Percentiles rank a stretch among this genome's conserved stretches.
Conservation (phyloP, 2,113 vertebrate species). For the Tautogolabrus adspersus region DNA sequence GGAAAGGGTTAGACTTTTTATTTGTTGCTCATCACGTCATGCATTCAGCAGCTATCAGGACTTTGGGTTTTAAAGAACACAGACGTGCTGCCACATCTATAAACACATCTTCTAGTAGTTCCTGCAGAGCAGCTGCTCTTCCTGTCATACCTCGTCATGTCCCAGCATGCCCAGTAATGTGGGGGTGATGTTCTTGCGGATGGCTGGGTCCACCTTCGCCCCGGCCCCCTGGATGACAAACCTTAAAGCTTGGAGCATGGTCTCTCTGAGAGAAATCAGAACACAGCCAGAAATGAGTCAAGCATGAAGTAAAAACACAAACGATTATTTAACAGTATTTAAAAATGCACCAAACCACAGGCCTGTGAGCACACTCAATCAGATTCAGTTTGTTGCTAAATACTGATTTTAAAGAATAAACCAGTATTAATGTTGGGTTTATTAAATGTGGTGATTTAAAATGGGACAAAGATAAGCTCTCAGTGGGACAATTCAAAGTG, state of each 20-base stretch:
- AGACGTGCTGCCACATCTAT: slow-evolving; percentile 1
- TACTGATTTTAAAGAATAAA: too few species aligned
- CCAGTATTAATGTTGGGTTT: too few species aligned
- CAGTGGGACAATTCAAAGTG: too few species aligned
- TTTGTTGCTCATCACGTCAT: neutral
- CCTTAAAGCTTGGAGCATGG: slow-evolving; percentile 95
- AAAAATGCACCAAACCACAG: too few species aligned
- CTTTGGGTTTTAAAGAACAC: neutral
- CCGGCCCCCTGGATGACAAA: slow-evolving; percentile 97
- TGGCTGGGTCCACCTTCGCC: slow-evolving; percentile 91
- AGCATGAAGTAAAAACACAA: neutral
- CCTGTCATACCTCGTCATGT: slow-evolving; percentile 92
- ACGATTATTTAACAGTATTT: too few species aligned
- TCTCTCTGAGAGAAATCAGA: slow-evolving; percentile 85
- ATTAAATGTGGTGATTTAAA: too few species aligned
- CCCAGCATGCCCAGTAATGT: slow-evolving; percentile 95
- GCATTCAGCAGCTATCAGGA: neutral
- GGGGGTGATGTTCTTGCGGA: slow-evolving; percentile 91
- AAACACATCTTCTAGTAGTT: neutral
- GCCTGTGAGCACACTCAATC: too few species aligned
- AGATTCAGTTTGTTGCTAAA: too few species aligned
- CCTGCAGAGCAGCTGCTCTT: slow-evolving; percentile 6
- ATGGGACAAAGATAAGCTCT: too few species aligned
- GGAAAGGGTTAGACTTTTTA: neutral
- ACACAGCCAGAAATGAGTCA: neutral